A percentile compares a stretch with the other conserved stretches of the same genome.
Evolutionary conservation across 1,140 invertebrate genomes (phyloP).

Genomic region (Euwallacea similis): DNA sequence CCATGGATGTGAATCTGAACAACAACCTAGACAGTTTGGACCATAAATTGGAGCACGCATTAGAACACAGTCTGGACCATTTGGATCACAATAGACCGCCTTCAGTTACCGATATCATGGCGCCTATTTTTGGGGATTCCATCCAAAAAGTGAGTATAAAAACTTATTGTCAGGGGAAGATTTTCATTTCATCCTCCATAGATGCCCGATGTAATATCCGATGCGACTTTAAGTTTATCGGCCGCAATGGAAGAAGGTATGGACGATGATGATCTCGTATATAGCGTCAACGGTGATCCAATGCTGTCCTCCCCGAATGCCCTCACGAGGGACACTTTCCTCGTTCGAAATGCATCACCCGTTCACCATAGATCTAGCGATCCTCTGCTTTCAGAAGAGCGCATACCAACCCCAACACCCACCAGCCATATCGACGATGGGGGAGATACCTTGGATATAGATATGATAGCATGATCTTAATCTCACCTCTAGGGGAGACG

Average conservation of each 20-base stretch:
- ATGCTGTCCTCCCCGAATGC: conserved; percentile 58
- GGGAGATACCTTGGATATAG: conserved; percentile 52
- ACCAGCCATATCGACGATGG: conserved; percentile 53
- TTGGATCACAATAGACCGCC: conserved; percentile 56
- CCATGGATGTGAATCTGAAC: conserved; percentile 31
- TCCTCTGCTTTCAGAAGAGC: conserved; percentile 47
- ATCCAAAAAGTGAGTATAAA: conserved; percentile 50
- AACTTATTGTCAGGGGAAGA: neutral
- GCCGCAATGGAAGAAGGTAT: conserved; percentile 78
- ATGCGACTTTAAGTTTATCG: conserved; percentile 65
- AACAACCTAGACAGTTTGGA: conserved; percentile 39
- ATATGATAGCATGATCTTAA: conserved; percentile 53
- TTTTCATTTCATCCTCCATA: conserved; percentile 36
- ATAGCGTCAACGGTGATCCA: conserved; percentile 64
- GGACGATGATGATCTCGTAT: conserved; percentile 75
- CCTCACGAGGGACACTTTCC: conserved; percentile 46
- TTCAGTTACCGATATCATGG: conserved; percentile 44
- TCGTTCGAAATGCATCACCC: conserved; percentile 41
- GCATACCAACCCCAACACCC: conserved; percentile 49
- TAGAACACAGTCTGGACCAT: conserved; percentile 40
- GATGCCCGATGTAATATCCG: conserved; percentile 61
- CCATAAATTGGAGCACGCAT: conserved; percentile 40
- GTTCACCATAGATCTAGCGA: conserved; percentile 46
- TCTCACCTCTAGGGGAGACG: conserved; percentile 28
- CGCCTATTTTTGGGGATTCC: conserved; percentile 49